Evolutionary conservation across 2,797 vertebrate species (phyloP), one percentile per base, ranked within the genome.

Genomic region (Neomorphus geoffroyi): DNA sequence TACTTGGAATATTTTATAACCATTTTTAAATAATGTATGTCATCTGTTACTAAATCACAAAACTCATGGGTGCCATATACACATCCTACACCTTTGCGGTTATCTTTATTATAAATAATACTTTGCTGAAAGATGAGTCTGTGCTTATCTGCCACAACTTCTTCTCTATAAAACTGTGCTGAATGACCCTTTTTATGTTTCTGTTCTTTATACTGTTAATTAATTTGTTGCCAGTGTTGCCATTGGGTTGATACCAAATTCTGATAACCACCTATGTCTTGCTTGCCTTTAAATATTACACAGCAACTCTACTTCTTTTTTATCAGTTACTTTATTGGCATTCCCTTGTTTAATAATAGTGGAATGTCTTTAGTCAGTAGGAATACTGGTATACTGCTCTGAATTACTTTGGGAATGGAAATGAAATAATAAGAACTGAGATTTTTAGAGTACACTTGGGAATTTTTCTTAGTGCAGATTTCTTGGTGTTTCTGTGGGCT

Each of bases 221-320:
- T 77, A 88, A 39, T 94, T 94, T 69, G 51, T 86, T 88, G 83
- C 56, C 70, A 84, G 41, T 90, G 4, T 91, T 94, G 80, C 56
- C 46, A 24, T 8, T 91, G 90, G 33, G 43, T 88, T 94, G 93
- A 93, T 90, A 72, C 54, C 65, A 81, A 95, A 69, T 50, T 57
- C 4, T 90, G 82, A 91, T 94, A 93, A 65, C 46, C 37, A 48
- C 41, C 61, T 78, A 4, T 78, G 46, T 91, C 65, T 90, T 90
- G 13, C 85, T 91, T 92, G 37, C 50, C 37, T 81, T 86, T 83
- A 84, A 88, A 33, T 90, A 51, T 81, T 83, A 35, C 39, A 51
- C 27, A 78, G 43, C 26, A 50, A 14, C 50, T 88, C 2, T 78
- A 8, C 18, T 18, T 80, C 70, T 57, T 45, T 46, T 64, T 65